Base-by-base conservation (phyloP, 2,797 vertebrate species). In the Australoheros facetus region DNA sequence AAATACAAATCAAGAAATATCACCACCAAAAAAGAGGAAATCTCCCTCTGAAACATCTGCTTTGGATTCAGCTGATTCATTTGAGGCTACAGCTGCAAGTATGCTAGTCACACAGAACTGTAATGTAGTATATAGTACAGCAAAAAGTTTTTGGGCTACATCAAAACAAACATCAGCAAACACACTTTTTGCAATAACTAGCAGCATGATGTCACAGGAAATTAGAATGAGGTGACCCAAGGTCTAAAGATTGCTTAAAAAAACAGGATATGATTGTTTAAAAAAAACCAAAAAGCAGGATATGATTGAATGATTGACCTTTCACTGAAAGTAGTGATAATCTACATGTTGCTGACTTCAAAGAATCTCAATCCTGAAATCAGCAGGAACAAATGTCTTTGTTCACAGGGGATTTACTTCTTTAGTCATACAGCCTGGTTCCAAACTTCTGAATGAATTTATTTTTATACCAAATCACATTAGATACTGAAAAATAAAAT, bases 81-180 rank as follows among this genome's bases (percentile, higher is more conserved):
- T 95, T 81, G 85, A 93, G 71, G 73, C 70, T 16, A 53, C 82
- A 70, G 28, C 90, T 77, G 74, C 91, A 93, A 91, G 95, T 95
- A 88, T 34, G 19, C 7, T 23, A 9, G 5, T 54, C 28, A 13
- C 21, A 86, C 17, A 79, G 39, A 21, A 34, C 7, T 4, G 10
- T 48, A 5, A n/a, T 72, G 14, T 56, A 1, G 60, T 0, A 16
- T 64, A 45, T 9, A 26, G 39, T 64, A 11, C 10, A 23, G 39
- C n/a, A 17, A 45, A 9, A 10, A 1, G 4, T 21, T 0, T 26
- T 48, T 26, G 45, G 34, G 60, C 26, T 17, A 26, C 14, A 16
- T 64, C 12, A 3, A 45, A 19, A 5, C 7, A 19, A 12, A 45
- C 45, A 16, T 5, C 14, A 64, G 39, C 21, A 45, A 64, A 66